Conservation (phyloP, 2,888 invertebrate species). For the Acrobasis consociella region DNA sequence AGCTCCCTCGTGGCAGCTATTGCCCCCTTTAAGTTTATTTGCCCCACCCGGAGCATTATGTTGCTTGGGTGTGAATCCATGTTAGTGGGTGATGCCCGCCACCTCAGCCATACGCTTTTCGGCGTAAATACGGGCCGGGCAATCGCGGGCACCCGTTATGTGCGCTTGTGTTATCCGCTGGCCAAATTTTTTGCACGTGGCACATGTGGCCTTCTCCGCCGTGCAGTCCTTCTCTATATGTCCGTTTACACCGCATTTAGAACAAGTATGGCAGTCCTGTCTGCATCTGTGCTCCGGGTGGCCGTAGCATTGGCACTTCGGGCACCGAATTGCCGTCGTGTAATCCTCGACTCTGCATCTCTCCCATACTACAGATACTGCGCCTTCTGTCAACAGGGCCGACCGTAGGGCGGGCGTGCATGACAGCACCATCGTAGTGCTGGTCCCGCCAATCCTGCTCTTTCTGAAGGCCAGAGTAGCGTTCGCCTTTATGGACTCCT, state of each 20-base stretch:
- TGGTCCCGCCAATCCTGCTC: background rate
- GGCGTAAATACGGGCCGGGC: no score
- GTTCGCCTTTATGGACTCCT: background rate
- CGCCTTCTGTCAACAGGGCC: background rate
- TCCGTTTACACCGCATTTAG: slow-evolving; percentile 33
- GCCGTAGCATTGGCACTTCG: no score
- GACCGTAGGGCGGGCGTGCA: slow-evolving; percentile 12
- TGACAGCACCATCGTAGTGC: no score
- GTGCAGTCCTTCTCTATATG: slow-evolving; percentile 31
- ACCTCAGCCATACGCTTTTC: slow-evolving; percentile 22
- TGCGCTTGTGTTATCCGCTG: no score
- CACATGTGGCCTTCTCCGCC: background rate
- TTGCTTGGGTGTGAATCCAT: slow-evolving; percentile 29
- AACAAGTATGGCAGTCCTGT: slow-evolving; percentile 26
- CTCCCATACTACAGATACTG: slow-evolving; percentile 16
- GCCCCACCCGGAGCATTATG: slow-evolving; percentile 31
- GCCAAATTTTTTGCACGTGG: no score
- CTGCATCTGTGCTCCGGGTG: no score
- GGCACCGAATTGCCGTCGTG: slow-evolving; percentile 33
- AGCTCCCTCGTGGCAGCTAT: slow-evolving; percentile 33
- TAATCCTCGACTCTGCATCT: slow-evolving; percentile 13
- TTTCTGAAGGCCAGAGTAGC: slow-evolving; percentile 11
- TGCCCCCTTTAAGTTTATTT: no score
- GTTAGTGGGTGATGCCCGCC: background rate
- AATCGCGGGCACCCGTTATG: no score